These are phyloP conservation scores for Cuniculus paca DNA, from an alignment of 2,797 vertebrate genomes.

Conservation along the genomic window DNA sequence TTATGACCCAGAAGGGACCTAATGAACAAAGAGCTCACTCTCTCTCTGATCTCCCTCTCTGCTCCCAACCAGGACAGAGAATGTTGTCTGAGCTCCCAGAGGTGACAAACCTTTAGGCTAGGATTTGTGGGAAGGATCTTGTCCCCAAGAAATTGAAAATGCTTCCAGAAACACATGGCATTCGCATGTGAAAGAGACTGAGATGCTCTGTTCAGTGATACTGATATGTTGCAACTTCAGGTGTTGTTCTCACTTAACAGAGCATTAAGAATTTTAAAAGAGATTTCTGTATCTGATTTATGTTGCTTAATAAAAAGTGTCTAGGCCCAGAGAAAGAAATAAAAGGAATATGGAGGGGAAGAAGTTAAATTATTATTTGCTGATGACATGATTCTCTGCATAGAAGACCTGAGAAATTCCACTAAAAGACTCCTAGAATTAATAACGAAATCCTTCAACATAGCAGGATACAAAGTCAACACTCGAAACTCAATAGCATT, in stretches of 20 bases:
- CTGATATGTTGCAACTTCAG: neutral
- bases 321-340: neutral
- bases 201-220: neutral
- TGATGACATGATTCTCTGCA: neutral
- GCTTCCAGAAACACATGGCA: neutral
- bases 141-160: neutral
- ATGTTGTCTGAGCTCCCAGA: neutral
- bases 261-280: conserved; percentile 2
- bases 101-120: neutral
- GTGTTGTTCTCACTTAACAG: neutral
- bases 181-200: neutral
- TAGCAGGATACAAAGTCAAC: neutral
- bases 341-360: neutral
- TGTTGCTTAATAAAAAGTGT: neutral
- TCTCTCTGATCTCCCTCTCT: neutral
- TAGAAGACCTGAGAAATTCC: neutral
- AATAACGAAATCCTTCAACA: neutral
- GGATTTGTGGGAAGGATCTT: neutral
- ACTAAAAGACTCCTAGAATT: neutral
- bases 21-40: neutral
- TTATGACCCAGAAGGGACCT: neutral
- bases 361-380: neutral
- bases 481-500: neutral
- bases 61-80: neutral
- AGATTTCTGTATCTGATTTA: conserved; percentile 28